These are phyloP conservation scores for Blastomussa wellsi DNA, from an alignment of 92 coral and sea anemone species.

Conservation along the genomic window DNA sequence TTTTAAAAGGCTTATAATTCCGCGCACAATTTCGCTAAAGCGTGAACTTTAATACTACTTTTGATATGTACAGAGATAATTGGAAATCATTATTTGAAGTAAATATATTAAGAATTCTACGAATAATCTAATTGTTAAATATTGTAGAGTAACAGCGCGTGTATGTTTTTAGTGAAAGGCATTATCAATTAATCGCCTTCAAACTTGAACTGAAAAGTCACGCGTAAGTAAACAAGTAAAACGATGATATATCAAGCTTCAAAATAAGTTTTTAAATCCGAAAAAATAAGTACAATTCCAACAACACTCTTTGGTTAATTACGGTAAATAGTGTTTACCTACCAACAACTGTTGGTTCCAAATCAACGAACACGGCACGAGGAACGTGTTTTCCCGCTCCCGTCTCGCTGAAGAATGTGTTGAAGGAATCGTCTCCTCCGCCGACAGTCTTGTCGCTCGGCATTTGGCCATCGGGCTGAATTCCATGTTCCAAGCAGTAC, in stretches of 20 bases:
- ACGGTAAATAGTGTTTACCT: background rate
- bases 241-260: background rate
- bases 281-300: too few relatives aligned
- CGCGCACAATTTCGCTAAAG: too few relatives aligned
- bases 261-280: background rate
- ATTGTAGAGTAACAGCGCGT: background rate
- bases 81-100: too few relatives aligned
- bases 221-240: too few relatives aligned
- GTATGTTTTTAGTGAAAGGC: background rate
- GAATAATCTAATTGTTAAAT: too few relatives aligned
- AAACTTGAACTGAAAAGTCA: background rate
- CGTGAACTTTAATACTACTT: too few relatives aligned
- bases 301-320: background rate
- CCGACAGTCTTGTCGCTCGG: slow-evolving; percentile 75
- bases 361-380: slow-evolving; percentile 91
- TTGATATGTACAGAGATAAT: too few relatives aligned
- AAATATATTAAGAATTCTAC: too few relatives aligned
- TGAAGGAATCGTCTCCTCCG: slow-evolving; percentile 92
- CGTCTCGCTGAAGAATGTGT: slow-evolving; percentile 95
- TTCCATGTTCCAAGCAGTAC: slow-evolving; percentile 95
- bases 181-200: background rate
- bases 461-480: slow-evolving; percentile 92
- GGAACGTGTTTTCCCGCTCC: slow-evolving; percentile 97
- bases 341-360: slow-evolving; percentile 96
- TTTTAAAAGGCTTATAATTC: too few relatives aligned